Evolutionary conservation across 2,113 vertebrate genomes (phyloP).

Genomic region (Sporophila hypoxantha): DNA sequence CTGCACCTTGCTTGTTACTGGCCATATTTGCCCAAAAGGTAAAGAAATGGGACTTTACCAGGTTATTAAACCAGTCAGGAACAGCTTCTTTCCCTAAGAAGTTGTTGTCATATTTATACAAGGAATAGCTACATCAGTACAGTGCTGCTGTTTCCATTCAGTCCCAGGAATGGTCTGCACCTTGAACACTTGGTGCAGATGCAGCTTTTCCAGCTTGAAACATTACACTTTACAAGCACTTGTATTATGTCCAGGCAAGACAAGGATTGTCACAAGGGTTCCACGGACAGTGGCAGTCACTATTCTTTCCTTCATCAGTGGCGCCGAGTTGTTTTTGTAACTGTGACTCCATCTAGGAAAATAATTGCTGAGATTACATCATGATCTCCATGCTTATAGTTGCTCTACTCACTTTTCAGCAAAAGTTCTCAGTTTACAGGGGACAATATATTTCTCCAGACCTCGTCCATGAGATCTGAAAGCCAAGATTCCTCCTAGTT

Average conservation of each 20-base stretch:
- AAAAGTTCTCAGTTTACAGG: conserved; percentile 30
- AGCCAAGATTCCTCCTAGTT: conserved; percentile 21
- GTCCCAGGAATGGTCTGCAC: not conserved
- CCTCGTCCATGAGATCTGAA: not conserved
- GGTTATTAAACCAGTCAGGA: not conserved
- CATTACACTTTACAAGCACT: not conserved
- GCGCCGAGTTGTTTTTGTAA: not conserved
- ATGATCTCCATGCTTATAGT: conserved; percentile 20
- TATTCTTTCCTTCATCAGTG: not conserved
- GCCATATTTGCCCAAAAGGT: not conserved
- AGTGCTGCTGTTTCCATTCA: not conserved
- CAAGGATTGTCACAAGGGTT: not conserved
- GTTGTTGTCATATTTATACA: not conserved
- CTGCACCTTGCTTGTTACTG: not conserved
- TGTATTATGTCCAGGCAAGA: not conserved
- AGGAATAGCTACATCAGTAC: not conserved
- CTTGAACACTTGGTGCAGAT: not conserved
- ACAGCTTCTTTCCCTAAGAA: not conserved
- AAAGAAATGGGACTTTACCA: not conserved
- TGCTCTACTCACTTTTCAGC: conserved; percentile 29
- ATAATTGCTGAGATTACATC: conserved; percentile 39
- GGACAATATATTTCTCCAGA: conserved; percentile 25
- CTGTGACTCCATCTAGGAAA: conserved; percentile 44
- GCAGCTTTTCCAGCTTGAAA: not conserved
- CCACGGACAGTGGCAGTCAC: not conserved